A percentile compares a stretch with the other conserved stretches of the same genome.
Conservation (phyloP, 2,797 vertebrate genomes). For the Labeo calbasu region DNA sequence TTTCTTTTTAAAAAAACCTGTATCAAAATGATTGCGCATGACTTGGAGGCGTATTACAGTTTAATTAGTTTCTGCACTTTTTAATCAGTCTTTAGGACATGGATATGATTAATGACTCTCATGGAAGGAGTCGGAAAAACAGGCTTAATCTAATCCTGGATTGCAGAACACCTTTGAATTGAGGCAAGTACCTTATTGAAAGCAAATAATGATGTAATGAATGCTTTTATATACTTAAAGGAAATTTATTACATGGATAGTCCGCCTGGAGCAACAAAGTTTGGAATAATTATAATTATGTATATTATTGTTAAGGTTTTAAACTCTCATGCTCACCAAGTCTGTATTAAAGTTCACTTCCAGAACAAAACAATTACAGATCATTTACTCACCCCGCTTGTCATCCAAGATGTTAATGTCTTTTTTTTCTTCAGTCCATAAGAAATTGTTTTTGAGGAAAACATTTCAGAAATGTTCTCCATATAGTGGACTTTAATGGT, state of each 20-base stretch:
- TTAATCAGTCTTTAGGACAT: background rate
- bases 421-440: no score
- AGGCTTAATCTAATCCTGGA: background rate
- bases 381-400: no score
- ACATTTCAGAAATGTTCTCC: no score
- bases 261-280: background rate
- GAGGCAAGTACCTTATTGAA: background rate
- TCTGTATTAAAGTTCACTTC: no score
- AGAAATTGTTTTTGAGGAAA: no score
- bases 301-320: no score
- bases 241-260: background rate
- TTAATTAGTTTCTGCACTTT: constrained; percentile 10
- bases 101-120: background rate
- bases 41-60: background rate
- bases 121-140: background rate
- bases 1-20: background rate
- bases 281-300: no score
- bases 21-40: background rate
- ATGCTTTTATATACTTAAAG: background rate
- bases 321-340: no score
- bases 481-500: no score
- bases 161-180: background rate
- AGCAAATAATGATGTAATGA: background rate
- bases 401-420: no score
- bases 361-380: no score